Base-by-base conservation (phyloP, 2,113 vertebrate genomes). In the Nibea coibor region DNA sequence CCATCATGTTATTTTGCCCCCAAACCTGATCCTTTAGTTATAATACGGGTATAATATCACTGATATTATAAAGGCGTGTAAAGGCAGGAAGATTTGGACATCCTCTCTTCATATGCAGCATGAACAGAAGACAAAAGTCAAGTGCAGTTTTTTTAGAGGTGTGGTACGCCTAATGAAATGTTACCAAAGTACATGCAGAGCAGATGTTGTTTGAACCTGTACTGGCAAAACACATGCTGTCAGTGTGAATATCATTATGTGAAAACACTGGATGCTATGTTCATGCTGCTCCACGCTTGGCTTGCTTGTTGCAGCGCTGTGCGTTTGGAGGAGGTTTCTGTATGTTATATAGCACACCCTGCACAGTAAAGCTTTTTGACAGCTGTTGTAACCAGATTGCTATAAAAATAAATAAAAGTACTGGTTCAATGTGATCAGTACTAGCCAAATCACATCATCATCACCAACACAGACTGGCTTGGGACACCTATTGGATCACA, bases 361-460 rank as follows among this genome's bases (percentile, higher is more conserved):
- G 35, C 35, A 35, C 56, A 35, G 8, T 71, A 5, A 70, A 54
- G n/a, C 35, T 20, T 68, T 81, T 42, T 59, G 45, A 47, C 56
- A 42, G 22, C 24, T 53, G 9, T 8, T 17, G 0, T 51, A 57
- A 51, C 26, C 26, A 24, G 47, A 75, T 45, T 20, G 39, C 26
- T 63, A 3, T 42, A 35, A 70, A 51, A 2, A 3, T 42, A 35
- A 70, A 51, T 2, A 69, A 81, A 72, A 9, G 45, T 70, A 24
- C 42, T 31, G 26, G 42, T 57, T 61, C n/a, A 63, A 68, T 66
- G 15, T n/a, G 39, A 54, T 56, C 68, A 54, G 12, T 19, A 17
- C 48, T 22, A 20, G 14, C 72, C 31, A 56, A 48, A 47, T 57
- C n/a, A 51, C 68, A 35, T 47, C 16, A 8, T 31, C 48, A 10